phyloP scores from a whole-genome alignment of 2,113 vertebrate genomes.

The Austrofundulus limnaeus region DNA sequence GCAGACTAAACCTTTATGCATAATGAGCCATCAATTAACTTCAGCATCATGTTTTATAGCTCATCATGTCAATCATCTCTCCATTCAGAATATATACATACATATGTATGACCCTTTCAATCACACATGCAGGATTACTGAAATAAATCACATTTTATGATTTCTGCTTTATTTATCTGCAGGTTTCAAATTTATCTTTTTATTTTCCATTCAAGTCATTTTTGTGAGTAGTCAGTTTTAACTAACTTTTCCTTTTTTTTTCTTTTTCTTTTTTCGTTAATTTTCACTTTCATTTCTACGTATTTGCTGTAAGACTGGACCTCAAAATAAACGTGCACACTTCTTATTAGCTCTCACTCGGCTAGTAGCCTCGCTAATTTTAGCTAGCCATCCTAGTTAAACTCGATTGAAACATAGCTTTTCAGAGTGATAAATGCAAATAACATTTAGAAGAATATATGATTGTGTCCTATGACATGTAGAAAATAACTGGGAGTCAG shows the following conservation, averaged over 20 bases:
- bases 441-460: background rate
- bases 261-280: background rate
- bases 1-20: background rate
- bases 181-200: background rate
- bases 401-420: background rate
- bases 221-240: background rate
- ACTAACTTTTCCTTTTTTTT: background rate
- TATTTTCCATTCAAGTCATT: background rate
- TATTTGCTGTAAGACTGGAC: conserved; percentile 5
- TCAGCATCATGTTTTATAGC: conserved; percentile 1
- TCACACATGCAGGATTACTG: background rate
- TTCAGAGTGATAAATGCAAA: background rate
- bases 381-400: background rate
- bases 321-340: conserved; percentile 3
- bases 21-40: background rate
- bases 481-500: background rate
- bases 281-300: background rate
- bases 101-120: background rate
- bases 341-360: background rate
- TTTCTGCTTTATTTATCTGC: background rate
- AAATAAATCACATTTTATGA: background rate
- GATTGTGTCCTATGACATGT: background rate
- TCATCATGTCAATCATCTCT: conserved; percentile 1
- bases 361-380: too few species aligned
- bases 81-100: background rate